A percentile compares a stretch with the other conserved stretches of the same genome.
Evolutionary conservation across 2,888 invertebrate species (phyloP).

Genomic region (Dysmachus trigonus): DNA sequence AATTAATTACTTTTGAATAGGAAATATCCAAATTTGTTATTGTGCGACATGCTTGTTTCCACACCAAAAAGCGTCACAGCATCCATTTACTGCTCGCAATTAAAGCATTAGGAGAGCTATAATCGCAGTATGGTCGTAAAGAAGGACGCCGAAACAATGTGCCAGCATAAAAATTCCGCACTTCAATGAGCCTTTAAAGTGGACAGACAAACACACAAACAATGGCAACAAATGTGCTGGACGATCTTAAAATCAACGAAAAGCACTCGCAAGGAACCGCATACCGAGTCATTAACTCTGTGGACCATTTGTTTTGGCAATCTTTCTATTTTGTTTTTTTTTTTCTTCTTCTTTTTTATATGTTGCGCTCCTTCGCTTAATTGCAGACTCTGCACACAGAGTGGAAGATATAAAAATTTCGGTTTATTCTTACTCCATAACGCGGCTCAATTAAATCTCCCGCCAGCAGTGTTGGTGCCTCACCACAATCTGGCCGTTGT

Average conservation of each 20-base stretch:
- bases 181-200: background rate
- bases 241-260: background rate
- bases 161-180: background rate
- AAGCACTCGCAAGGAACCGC: background rate
- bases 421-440: background rate
- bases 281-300: background rate
- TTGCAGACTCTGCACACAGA: background rate
- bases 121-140: background rate
- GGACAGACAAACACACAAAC: background rate
- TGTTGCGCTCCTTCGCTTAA: background rate
- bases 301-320: background rate
- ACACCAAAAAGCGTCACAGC: background rate
- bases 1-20: background rate
- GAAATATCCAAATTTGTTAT: background rate
- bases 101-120: background rate
- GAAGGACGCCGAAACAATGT: background rate
- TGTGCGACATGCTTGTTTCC: background rate
- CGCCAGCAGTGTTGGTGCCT: background rate
- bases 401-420: background rate
- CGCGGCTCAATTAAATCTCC: background rate
- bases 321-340: background rate
- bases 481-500: background rate
- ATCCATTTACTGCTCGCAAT: background rate
- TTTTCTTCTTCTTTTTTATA: background rate
- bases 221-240: background rate